phyloP scores from a whole-genome alignment of 1,140 invertebrate genomes.

The Gyrodactylus bullatarudis region DNA sequence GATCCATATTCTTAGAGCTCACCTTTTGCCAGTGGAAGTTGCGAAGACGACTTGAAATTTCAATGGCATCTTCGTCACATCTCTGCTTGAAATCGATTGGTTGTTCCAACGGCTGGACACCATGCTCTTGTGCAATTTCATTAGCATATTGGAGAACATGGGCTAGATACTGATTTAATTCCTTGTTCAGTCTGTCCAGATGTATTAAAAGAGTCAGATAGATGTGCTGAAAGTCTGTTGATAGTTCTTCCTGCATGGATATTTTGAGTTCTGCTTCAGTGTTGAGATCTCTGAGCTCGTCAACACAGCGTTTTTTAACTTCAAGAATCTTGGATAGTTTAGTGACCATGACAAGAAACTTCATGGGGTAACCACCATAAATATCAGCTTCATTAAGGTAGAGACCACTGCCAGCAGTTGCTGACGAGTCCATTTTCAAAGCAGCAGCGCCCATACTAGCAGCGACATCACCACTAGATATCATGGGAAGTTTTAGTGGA shows the following conservation, averaged over 20 bases:
- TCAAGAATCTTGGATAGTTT: constrained; percentile 45
- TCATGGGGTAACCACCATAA: constrained; percentile 45
- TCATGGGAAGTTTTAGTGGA: neutral
- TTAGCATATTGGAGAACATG: constrained; percentile 45
- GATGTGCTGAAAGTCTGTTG: constrained; percentile 46
- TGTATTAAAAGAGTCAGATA: constrained; percentile 61
- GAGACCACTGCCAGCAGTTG: constrained; percentile 15
- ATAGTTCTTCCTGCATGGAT: constrained; percentile 22
- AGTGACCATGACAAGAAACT: constrained; percentile 40
- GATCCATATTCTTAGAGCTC: neutral
- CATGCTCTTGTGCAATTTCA: constrained; percentile 50
- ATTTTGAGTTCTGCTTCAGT: constrained; percentile 27
- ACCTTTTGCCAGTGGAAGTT: neutral
- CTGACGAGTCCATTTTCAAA: constrained; percentile 19
- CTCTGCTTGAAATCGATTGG: constrained; percentile 50
- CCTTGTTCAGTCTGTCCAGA: constrained; percentile 54
- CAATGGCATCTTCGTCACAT: constrained; percentile 42
- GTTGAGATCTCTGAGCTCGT: constrained; percentile 49
- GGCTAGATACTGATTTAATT: constrained; percentile 46
- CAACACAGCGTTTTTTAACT: constrained; percentile 44
- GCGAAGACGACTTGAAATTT: constrained; percentile 21
- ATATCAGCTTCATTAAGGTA: constrained; percentile 21
- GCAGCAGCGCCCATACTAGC: constrained; percentile 17
- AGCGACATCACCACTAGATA: neutral
- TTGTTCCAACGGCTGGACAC: constrained; percentile 46